phyloP scores from a whole-genome alignment of 2,797 vertebrate species.

The Sebastes oblongus region DNA sequence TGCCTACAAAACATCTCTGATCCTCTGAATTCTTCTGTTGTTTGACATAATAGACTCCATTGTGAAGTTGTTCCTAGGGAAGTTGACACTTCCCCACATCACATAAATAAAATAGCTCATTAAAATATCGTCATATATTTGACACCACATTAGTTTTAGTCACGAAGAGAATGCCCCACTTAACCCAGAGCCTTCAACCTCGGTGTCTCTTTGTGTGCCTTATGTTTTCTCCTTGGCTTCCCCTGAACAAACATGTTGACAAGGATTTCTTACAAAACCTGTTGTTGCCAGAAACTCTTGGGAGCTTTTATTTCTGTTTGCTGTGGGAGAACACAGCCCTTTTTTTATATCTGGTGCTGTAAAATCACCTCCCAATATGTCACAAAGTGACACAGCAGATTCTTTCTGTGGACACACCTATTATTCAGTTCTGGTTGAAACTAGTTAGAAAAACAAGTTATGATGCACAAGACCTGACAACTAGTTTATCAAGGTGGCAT shows the following conservation, averaged over 20 bases:
- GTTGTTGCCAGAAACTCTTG: neutral
- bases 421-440: neutral
- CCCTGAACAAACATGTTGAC: neutral
- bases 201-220: neutral
- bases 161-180: neutral
- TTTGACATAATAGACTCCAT: neutral
- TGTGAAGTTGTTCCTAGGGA: neutral
- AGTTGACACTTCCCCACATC: neutral
- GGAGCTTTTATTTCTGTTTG: slow-evolving; percentile 8
- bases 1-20: neutral
- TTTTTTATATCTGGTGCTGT: neutral
- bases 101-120: slow-evolving; percentile 11
- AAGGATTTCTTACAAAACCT: neutral
- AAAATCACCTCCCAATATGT: neutral
- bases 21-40: neutral
- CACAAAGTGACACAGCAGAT: neutral
- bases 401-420: neutral
- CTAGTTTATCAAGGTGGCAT: slow-evolving; percentile 38
- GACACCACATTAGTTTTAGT: neutral
- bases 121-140: neutral
- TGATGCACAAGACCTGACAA: neutral
- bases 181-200: neutral
- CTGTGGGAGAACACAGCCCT: neutral
- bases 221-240: neutral
- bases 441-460: neutral